phyloP scores from a whole-genome alignment of 2,797 vertebrate species.

The Sebastes ruberrimus region DNA sequence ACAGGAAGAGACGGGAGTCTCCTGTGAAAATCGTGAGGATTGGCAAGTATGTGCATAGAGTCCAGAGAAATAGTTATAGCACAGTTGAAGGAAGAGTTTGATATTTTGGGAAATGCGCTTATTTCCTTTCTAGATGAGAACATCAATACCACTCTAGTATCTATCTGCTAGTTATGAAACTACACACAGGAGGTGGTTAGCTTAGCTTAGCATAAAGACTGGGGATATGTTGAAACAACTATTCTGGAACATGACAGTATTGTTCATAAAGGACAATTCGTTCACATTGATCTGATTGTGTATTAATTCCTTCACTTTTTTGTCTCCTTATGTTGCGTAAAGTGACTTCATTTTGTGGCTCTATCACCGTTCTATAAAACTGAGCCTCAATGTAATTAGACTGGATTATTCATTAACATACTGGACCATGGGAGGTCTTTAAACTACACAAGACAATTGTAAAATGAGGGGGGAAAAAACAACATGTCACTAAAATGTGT shows the following conservation, averaged over 20 bases:
- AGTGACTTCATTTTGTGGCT: background rate
- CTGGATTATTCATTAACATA: constrained; percentile 51
- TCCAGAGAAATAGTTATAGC: background rate
- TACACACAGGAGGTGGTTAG: background rate
- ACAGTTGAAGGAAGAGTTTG: background rate
- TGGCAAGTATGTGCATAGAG: no score
- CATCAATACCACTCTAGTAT: background rate
- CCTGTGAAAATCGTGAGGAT: fast-evolving
- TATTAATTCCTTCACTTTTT: background rate
- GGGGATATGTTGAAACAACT: background rate
- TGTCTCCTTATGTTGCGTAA: background rate
- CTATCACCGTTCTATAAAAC: background rate
- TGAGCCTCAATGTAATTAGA: constrained; percentile 8
- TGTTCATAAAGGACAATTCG: background rate
- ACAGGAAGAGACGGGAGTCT: fast-evolving
- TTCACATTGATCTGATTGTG: background rate
- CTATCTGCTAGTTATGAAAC: background rate
- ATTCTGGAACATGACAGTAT: background rate
- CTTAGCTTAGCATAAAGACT: background rate
- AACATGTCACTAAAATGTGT: constrained; percentile 32
- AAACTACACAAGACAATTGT: constrained; percentile 24
- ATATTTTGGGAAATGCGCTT: background rate
- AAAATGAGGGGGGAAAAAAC: background rate
- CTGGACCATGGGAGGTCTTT: constrained; percentile 30
- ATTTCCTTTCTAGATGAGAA: background rate